Percentiles rank a stretch among this genome's conserved stretches.
Evolutionary conservation across 2,888 invertebrate species (phyloP).

Genomic region (Drosophila borealis): DNA sequence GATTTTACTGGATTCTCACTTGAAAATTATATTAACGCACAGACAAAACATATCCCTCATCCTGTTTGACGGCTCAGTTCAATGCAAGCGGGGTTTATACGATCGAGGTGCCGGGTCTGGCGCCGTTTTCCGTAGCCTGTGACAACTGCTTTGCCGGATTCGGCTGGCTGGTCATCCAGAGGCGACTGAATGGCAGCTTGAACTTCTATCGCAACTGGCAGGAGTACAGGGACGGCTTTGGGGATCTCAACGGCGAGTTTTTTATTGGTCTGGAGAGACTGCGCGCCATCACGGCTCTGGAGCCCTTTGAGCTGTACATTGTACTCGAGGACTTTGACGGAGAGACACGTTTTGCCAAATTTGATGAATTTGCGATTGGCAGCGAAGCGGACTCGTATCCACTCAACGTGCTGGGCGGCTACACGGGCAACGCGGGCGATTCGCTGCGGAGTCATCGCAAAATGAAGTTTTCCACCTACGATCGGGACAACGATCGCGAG

Average conservation of each 20-base stretch:
- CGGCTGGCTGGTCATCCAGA: slow-evolving; percentile 90
- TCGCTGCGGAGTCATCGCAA: slow-evolving; percentile 89
- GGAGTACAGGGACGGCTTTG: slow-evolving; percentile 89
- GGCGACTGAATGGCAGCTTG: slow-evolving; percentile 88
- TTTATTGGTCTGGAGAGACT: slow-evolving; percentile 90
- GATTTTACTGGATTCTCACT: too few species aligned
- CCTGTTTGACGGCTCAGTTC: slow-evolving; percentile 45
- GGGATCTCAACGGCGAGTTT: slow-evolving; percentile 89
- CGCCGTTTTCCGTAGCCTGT: slow-evolving; percentile 52
- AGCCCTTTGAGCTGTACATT: slow-evolving; percentile 87
- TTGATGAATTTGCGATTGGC: slow-evolving; percentile 88
- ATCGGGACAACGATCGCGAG: slow-evolving; percentile 88
- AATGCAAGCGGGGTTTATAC: slow-evolving; percentile 31
- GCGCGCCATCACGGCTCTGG: slow-evolving; percentile 84
- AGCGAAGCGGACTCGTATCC: slow-evolving; percentile 88
- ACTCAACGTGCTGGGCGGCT: slow-evolving; percentile 88
- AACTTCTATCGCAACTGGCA: slow-evolving; percentile 88
- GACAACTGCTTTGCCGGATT: slow-evolving; percentile 82
- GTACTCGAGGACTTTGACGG: slow-evolving; percentile 88
- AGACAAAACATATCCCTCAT: slow-evolving; percentile 28
- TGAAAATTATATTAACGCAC: not conserved
- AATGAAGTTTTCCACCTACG: slow-evolving; percentile 89
- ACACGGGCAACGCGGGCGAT: slow-evolving; percentile 88
- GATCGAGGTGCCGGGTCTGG: slow-evolving; percentile 80
- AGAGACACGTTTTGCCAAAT: slow-evolving; percentile 86